phyloP scores from a whole-genome alignment of 2,888 invertebrate genomes.

The Hedya salicella region DNA sequence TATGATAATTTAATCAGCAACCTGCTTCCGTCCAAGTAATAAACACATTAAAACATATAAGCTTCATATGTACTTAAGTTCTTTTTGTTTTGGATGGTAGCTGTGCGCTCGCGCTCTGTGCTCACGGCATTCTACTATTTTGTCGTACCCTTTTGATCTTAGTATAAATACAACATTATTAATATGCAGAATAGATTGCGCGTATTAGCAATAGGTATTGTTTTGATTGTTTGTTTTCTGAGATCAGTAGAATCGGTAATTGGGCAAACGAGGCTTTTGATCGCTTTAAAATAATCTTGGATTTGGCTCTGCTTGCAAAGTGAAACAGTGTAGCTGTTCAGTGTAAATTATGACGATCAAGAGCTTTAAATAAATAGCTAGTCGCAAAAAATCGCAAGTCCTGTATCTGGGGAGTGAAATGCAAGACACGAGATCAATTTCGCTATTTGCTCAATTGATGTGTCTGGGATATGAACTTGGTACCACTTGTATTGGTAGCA shows the following conservation, averaged over 20 bases:
- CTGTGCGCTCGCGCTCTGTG: conserved; percentile 30
- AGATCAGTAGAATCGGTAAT: conserved; percentile 34
- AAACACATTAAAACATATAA: neutral
- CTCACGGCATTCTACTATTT: conserved; percentile 46
- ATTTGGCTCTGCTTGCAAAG: neutral
- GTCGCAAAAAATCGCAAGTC: no score
- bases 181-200: conserved; percentile 37
- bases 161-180: conserved; percentile 40
- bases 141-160: conserved; percentile 54
- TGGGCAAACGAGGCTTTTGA: conserved; percentile 13
- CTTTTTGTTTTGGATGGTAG: conserved; percentile 32
- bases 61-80: conserved; percentile 1
- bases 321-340: no score
- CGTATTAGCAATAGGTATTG: conserved; percentile 20
- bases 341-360: no score
- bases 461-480: no score
- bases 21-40: neutral
- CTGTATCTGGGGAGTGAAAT: no score
- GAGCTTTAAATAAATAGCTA: no score
- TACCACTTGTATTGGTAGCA: no score
- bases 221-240: conserved; percentile 22
- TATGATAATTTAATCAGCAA: conserved; percentile 61
- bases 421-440: no score
- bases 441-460: no score
- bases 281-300: conserved; percentile 17